Conservation (phyloP, 1,140 invertebrate species). For the Hydropsyche tenuis region DNA sequence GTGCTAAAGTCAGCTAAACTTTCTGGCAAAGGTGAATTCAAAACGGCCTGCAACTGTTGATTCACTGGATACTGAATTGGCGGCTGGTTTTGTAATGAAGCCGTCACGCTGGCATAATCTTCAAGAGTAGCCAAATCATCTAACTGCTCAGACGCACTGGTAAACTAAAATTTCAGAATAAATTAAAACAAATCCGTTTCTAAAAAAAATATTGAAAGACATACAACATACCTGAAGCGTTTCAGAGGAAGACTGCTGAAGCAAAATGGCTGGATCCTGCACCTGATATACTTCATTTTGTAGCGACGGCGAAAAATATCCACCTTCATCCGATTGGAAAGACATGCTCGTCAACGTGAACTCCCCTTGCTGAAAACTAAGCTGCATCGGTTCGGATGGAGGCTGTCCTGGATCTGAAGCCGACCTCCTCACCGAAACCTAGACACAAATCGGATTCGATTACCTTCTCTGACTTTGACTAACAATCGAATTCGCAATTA, state of each 20-base stretch:
- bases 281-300: slow-evolving; percentile 82
- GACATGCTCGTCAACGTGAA: slow-evolving; percentile 71
- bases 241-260: slow-evolving; percentile 59
- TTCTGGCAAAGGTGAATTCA: slow-evolving; percentile 78
- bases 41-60: slow-evolving; percentile 73
- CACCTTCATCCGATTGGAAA: slow-evolving; percentile 72
- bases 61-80: slow-evolving; percentile 71
- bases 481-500: neutral
- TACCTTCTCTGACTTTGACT: too few relatives aligned
- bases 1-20: slow-evolving; percentile 82
- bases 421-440: slow-evolving; percentile 60
- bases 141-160: slow-evolving; percentile 70
- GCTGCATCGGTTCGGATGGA: slow-evolving; percentile 63
- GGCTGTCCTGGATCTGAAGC: slow-evolving; percentile 71
- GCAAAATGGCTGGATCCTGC: slow-evolving; percentile 70
- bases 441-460: neutral
- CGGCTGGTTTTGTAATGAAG: slow-evolving; percentile 63
- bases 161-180: slow-evolving; percentile 72
- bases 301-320: slow-evolving; percentile 74
- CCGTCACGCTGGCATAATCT: slow-evolving; percentile 66
- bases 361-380: slow-evolving; percentile 65
- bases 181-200: slow-evolving; percentile 43
- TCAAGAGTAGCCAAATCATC: slow-evolving; percentile 73
- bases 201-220: neutral
- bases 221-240: slow-evolving; percentile 48